phyloP scores from a whole-genome alignment of 2,888 invertebrate genomes.

The Cosmopolites sordidus region DNA sequence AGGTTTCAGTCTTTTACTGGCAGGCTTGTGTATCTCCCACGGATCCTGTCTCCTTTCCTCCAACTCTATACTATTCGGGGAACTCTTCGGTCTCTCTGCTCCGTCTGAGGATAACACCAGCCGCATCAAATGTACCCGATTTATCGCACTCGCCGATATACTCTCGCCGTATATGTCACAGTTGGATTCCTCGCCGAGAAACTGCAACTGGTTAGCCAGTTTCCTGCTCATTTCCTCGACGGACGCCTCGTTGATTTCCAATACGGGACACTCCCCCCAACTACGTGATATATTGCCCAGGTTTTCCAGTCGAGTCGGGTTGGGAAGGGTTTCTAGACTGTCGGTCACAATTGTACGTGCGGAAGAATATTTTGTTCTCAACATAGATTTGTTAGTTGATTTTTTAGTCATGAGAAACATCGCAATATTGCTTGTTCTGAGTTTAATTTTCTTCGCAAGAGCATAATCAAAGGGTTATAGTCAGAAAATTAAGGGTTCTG shows the following conservation, averaged over 20 bases:
- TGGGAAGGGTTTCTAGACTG: constrained; percentile 12
- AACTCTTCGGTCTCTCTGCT: constrained; percentile 45
- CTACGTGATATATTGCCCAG: constrained; percentile 16
- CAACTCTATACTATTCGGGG: constrained; percentile 43
- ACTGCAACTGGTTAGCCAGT: constrained; percentile 27
- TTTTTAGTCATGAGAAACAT: too few relatives aligned
- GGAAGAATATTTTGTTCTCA: too few relatives aligned
- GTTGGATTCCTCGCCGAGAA: constrained; percentile 28
- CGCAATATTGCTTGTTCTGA: too few relatives aligned
- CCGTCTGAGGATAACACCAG: constrained; percentile 41
- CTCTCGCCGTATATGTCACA: constrained; percentile 25
- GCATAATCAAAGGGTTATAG: too few relatives aligned
- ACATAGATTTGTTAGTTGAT: too few relatives aligned
- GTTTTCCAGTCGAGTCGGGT: constrained; percentile 12
- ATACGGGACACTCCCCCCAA: constrained; percentile 20
- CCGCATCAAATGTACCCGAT: constrained; percentile 41
- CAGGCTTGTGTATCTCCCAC: constrained; percentile 42
- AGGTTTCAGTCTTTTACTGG: constrained; percentile 36
- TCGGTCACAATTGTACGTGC: background rate
- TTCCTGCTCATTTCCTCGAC: constrained; percentile 26
- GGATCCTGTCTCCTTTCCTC: constrained; percentile 42
- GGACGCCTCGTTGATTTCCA: constrained; percentile 12
- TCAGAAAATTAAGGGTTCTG: too few relatives aligned
- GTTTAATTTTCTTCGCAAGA: too few relatives aligned
- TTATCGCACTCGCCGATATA: constrained; percentile 26